A percentile compares a stretch with the other conserved stretches of the same genome.
Conservation (phyloP, 1,140 invertebrate genomes). For the Monomorium pharaonis region DNA sequence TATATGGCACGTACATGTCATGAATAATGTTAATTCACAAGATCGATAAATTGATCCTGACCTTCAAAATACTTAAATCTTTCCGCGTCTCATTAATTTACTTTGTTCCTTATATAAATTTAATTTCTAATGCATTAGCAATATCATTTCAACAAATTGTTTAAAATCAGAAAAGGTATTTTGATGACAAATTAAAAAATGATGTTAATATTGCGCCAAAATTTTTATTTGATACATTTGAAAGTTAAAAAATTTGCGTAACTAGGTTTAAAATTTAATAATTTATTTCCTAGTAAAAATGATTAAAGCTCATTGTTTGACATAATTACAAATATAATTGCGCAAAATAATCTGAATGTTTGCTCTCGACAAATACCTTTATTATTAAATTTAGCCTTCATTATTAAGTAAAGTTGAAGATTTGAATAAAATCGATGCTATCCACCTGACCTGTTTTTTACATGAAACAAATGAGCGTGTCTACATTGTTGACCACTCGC, state of each 20-base stretch:
- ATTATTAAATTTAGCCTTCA: slow-evolving; percentile 15
- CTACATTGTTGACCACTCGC: background rate
- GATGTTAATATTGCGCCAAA: background rate
- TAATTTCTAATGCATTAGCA: background rate
- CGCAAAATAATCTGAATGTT: background rate
- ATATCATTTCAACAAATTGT: background rate
- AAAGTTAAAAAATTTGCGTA: background rate
- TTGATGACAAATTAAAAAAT: background rate
- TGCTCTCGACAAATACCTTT: background rate
- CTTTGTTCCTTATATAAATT: background rate
- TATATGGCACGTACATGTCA: background rate
- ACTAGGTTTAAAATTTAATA: background rate
- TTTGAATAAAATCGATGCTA: slow-evolving; percentile 55
- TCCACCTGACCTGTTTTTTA: slow-evolving; percentile 45
- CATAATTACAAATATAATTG: background rate
- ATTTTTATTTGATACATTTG: background rate
- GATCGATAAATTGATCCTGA: background rate
- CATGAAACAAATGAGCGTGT: slow-evolving; percentile 15
- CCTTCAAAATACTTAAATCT: slow-evolving; percentile 31
- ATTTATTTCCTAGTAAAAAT: background rate
- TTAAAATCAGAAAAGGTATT: too few species aligned
- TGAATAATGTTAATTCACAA: slow-evolving; percentile 9
- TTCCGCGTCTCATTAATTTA: background rate
- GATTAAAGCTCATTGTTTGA: background rate
- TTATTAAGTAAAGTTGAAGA: slow-evolving; percentile 26